Evolutionary conservation across 2,888 invertebrate genomes (phyloP).

Genomic region (Lasioglossum morio): DNA sequence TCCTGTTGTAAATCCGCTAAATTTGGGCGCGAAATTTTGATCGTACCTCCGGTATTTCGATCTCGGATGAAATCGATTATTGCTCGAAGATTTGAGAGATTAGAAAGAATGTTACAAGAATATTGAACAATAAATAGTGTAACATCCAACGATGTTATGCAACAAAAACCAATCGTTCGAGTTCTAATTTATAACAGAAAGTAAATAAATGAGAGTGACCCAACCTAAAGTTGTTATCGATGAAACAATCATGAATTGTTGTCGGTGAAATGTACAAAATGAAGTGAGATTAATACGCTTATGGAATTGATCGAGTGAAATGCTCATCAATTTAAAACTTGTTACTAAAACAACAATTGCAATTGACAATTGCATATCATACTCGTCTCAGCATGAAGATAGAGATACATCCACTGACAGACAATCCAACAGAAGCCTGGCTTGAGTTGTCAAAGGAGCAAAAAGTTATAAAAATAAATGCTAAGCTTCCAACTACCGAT

Average conservation of each 20-base stretch:
- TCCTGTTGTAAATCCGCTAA: neutral
- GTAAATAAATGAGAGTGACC: slow-evolving; percentile 15
- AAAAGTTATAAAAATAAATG: slow-evolving; percentile 89
- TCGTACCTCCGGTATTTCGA: neutral
- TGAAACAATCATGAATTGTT: slow-evolving; percentile 17
- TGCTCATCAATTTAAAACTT: slow-evolving; percentile 10
- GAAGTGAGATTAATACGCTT: slow-evolving; percentile 4
- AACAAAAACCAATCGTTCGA: neutral
- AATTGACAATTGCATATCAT: slow-evolving; percentile 18
- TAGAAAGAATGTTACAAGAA: neutral
- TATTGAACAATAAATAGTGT: neutral
- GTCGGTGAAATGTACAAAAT: slow-evolving; percentile 7
- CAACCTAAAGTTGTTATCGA: neutral
- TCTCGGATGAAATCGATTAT: neutral
- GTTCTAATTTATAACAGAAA: slow-evolving; percentile 4
- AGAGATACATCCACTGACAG: slow-evolving; percentile 87
- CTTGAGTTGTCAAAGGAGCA: slow-evolving; percentile 88
- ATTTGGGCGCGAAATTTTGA: slow-evolving; percentile 27
- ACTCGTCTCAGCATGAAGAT: slow-evolving; percentile 78
- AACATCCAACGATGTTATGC: neutral
- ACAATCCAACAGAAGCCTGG: slow-evolving; percentile 91
- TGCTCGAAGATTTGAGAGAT: neutral
- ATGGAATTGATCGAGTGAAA: neutral
- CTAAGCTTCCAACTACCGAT: slow-evolving; percentile 87
- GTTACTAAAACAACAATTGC: slow-evolving; percentile 11